Conservation (phyloP, 1,140 invertebrate genomes). For the Hyles vespertilio region DNA sequence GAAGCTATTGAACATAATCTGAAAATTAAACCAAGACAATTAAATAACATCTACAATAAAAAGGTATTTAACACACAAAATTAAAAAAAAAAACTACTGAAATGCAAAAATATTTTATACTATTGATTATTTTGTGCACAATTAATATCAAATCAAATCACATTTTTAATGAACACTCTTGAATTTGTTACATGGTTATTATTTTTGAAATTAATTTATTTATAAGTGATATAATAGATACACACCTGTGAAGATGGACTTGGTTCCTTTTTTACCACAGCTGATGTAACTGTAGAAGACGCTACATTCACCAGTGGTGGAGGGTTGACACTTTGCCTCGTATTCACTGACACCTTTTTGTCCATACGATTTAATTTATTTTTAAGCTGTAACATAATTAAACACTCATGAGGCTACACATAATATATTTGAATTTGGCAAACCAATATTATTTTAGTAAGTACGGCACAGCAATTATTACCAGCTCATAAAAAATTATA, state of each 20-base stretch:
- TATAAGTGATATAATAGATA: neutral
- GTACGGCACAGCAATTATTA: no score
- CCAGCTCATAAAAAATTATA: no score
- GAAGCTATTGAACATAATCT: constrained; percentile 58
- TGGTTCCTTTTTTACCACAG: constrained; percentile 34
- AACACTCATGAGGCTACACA: no score
- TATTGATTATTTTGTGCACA: no score
- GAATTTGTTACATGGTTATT: neutral
- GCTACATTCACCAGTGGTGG: constrained; percentile 8
- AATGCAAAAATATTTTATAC: no score
- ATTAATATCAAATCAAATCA: no score
- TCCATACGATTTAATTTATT: constrained; percentile 36
- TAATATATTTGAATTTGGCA: no score
- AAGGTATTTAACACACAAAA: no score
- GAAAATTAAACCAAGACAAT: constrained; percentile 26
- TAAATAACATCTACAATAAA: no score
- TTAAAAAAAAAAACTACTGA: no score
- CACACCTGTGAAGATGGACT: constrained; percentile 32
- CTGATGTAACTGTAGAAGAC: constrained; percentile 30
- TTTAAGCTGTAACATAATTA: constrained; percentile 36
- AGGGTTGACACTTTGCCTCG: constrained; percentile 19
- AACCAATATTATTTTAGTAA: no score
- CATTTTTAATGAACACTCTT: no score
- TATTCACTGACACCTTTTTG: constrained; percentile 21
- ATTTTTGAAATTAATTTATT: neutral